Evolutionary conservation across 2,113 vertebrate genomes (phyloP).

Genomic region (Ondatra zibethicus): DNA sequence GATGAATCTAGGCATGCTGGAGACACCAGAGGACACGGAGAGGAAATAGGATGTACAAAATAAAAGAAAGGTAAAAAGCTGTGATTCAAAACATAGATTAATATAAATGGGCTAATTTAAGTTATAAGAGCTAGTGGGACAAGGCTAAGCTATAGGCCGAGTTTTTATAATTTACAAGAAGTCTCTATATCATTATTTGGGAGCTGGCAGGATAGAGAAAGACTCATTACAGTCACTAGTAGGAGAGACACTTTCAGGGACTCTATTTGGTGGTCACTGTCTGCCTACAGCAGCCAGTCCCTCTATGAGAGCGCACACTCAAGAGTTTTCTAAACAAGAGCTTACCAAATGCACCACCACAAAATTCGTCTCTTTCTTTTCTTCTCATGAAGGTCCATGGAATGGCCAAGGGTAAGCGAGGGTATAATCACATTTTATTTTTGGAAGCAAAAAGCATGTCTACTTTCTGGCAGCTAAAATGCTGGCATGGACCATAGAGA

Average conservation of each 20-base stretch:
- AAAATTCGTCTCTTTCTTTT: slow-evolving; percentile 76
- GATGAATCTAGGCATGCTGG: background rate
- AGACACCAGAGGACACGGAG: background rate
- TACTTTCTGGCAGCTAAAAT: slow-evolving; percentile 81
- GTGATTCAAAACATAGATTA: background rate
- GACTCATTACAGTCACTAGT: background rate
- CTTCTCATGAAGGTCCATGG: slow-evolving; percentile 76
- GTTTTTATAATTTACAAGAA: background rate
- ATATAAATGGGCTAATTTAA: background rate
- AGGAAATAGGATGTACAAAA: background rate
- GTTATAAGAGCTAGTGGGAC: background rate
- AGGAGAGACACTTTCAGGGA: slow-evolving; percentile 25
- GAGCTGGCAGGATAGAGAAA: background rate
- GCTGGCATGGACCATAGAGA: slow-evolving; percentile 68
- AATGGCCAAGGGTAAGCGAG: slow-evolving; percentile 81
- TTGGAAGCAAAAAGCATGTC: slow-evolving; percentile 81
- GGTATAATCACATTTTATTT: slow-evolving; percentile 88
- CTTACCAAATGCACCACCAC: slow-evolving; percentile 84
- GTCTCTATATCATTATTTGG: background rate
- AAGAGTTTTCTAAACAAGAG: slow-evolving; percentile 74
- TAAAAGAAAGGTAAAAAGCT: background rate
- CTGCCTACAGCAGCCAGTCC: slow-evolving; percentile 42
- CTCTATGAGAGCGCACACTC: slow-evolving; percentile 68
- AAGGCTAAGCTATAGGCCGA: background rate
- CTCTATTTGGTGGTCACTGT: slow-evolving; percentile 51